A percentile compares a stretch with the other conserved stretches of the same genome.
Evolutionary conservation across 2,113 vertebrate genomes (phyloP).

Genomic region (Paraplagusia blochii): DNA sequence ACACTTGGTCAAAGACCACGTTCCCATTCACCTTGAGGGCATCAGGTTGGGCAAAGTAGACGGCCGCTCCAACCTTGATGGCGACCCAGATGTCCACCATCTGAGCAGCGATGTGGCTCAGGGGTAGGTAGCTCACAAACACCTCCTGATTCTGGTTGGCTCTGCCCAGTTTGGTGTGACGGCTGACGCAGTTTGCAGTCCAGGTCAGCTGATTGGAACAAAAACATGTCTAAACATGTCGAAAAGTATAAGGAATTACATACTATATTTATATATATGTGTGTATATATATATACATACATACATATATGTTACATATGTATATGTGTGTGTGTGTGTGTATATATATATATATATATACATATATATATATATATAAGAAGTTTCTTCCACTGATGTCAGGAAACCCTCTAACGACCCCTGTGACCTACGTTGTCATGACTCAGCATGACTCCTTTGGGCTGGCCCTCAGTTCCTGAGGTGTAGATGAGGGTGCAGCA

Average conservation of each 20-base stretch:
- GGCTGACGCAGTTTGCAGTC: conserved; percentile 63
- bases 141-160: conserved; percentile 73
- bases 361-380: too few species aligned
- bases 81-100: conserved; percentile 89
- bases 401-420: background rate
- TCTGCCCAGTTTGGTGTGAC: conserved; percentile 36
- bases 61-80: conserved; percentile 76
- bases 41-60: conserved; percentile 87
- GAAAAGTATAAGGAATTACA: too few species aligned
- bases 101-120: conserved; percentile 91
- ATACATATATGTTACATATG: too few species aligned
- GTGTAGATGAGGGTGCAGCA: conserved; percentile 93
- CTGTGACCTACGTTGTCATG: conserved; percentile 86
- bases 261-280: too few species aligned
- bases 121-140: conserved; percentile 91
- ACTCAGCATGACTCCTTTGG: conserved; percentile 95
- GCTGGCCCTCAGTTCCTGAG: conserved; percentile 86
- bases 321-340: too few species aligned
- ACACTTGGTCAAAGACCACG: too few species aligned
- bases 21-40: conserved; percentile 81
- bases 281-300: too few species aligned
- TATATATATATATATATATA: too few species aligned
- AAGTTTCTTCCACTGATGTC: too few species aligned
- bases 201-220: conserved; percentile 83
- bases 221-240: too few species aligned